Percentiles rank a stretch among this genome's conserved stretches.
These are phyloP conservation scores for Semotilus atromaculatus DNA, from an alignment of 2,797 vertebrate species.

Conservation along the genomic window DNA sequence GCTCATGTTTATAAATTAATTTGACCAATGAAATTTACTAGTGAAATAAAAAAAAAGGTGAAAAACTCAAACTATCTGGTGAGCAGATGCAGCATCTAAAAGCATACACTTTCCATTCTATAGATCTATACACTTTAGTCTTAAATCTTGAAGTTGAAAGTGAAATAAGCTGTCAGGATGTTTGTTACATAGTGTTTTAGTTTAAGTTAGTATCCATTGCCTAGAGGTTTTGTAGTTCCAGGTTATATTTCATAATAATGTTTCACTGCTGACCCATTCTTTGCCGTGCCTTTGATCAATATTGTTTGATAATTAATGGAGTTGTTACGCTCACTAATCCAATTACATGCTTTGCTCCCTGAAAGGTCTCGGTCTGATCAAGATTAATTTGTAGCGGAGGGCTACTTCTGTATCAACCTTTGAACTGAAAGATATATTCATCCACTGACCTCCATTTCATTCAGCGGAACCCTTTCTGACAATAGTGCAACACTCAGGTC, in stretches of 20 bases:
- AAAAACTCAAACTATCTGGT: too few species aligned
- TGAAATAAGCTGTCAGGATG: conserved; percentile 24
- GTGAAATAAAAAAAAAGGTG: background rate
- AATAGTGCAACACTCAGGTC: conserved; percentile 71
- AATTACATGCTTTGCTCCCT: conserved; percentile 76
- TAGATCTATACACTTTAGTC: background rate
- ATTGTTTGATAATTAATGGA: conserved; percentile 73
- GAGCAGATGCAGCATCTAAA: background rate
- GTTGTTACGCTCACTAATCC: conserved; percentile 69
- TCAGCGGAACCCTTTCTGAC: conserved; percentile 67
- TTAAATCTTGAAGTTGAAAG: background rate
- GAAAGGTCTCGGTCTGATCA: conserved; percentile 68
- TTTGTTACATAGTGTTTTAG: conserved; percentile 34
- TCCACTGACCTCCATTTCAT: conserved; percentile 73
- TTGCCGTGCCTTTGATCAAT: conserved; percentile 50
- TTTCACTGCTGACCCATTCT: conserved; percentile 35
- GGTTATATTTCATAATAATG: conserved; percentile 64
- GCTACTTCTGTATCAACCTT: conserved; percentile 71
- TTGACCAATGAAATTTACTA: background rate
- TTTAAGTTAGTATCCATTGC: conserved; percentile 69
- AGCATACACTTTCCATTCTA: background rate
- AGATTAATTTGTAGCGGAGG: conserved; percentile 74
- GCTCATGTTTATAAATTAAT: background rate
- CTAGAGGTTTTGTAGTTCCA: conserved; percentile 54
- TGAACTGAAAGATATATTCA: conserved; percentile 75